phyloP scores from a whole-genome alignment of 2,797 vertebrate genomes.

The Chelonia mydas region DNA sequence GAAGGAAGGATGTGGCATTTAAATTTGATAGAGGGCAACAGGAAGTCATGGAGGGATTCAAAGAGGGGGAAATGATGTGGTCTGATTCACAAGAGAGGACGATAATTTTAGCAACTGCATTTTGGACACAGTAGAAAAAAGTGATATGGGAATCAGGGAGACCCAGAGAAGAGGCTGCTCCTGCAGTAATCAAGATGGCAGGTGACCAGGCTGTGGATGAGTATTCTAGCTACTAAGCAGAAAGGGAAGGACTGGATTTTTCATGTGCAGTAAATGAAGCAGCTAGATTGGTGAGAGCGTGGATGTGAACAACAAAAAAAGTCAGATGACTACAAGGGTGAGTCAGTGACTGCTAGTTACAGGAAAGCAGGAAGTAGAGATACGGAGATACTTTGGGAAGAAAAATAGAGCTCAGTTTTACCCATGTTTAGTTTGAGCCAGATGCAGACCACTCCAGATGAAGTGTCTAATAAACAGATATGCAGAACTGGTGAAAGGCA shows the following conservation, averaged over 20 bases:
- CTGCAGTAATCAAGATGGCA: slow-evolving; percentile 40
- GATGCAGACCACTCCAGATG: neutral
- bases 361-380: neutral
- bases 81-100: slow-evolving; percentile 37
- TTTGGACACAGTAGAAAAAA: slow-evolving; percentile 25
- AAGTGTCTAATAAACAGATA: neutral
- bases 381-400: neutral
- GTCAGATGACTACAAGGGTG: slow-evolving; percentile 36
- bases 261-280: slow-evolving; percentile 49
- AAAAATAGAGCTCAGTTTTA: neutral
- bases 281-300: slow-evolving; percentile 43
- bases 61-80: neutral
- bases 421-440: neutral
- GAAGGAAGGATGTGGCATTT: neutral
- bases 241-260: slow-evolving; percentile 58
- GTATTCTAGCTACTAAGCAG: slow-evolving; percentile 38
- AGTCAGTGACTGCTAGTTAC: neutral
- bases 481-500: neutral
- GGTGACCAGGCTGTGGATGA: slow-evolving; percentile 34
- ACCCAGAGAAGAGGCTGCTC: slow-evolving; percentile 31
- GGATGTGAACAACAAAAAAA: slow-evolving; percentile 17
- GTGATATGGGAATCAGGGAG: neutral
- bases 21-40: neutral
- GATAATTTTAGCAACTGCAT: slow-evolving; percentile 37
- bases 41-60: no score